Evolutionary conservation across 2,113 vertebrate species (phyloP), one percentile per base, ranked within the genome.

Genomic region (Myrmophylax atrothorax): DNA sequence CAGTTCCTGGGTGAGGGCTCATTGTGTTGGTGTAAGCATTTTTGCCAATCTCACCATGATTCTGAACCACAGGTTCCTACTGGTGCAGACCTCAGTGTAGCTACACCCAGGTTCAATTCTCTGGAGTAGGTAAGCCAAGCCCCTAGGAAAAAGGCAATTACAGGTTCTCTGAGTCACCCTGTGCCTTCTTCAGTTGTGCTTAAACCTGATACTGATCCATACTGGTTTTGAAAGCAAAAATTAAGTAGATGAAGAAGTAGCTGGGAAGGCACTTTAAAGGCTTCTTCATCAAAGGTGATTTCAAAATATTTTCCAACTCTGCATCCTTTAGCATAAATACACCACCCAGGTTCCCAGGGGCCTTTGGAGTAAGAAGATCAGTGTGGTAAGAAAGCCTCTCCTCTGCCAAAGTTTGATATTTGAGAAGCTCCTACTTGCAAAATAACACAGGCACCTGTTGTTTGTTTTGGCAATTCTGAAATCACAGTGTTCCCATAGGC

Each of bases 391-490:
- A 76, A 90, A 89, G 42, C 56, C 31, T 44, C 56, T 89, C 40
- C 85, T 87, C 72, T 96, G 95, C 97, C 97, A 95, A 94, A 87
- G 74, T 55, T 75, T 94, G 92, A 92, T 77, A 96, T 89, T 78
- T 92, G 91, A 97, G 93, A 76, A 93, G 89, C 93, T 89, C 60
- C 87, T 56, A 81, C 93, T 97, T 94, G 95, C 89, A 96, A 92
- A 97, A 95, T 78, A 97, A 93, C 88, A 68, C 62, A 60, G 90
- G 77, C 95, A 97, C 97, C 96, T 97, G 97, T 96, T 93, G 87
- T 96, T 97, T 97, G 87, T 96, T 96, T 97, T 96, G 95, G 93
- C 94, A 94, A 75, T 95, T 90, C 91, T 86, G 53, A 76, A 96
- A 91, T 93, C 29, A 1, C 84, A 58, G 68, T 9, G 69, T 93